Base-by-base conservation (phyloP, 2,113 vertebrate genomes). In the Nyctereutes procyonoides region DNA sequence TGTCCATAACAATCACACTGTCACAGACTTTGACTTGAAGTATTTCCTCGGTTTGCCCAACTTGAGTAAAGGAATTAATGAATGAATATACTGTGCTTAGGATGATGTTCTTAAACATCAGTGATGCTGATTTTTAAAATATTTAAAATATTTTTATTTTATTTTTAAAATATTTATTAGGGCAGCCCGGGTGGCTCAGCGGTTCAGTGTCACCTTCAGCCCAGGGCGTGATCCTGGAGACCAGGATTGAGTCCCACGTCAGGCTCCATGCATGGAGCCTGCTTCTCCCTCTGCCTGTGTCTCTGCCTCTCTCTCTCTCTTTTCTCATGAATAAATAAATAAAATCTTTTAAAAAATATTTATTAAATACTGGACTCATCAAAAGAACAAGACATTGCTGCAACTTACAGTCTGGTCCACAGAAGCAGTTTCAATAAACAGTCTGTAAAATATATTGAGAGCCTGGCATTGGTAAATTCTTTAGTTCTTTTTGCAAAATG, bases 71-170 rank as follows among this genome's bases (percentile, higher is more conserved):
- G 17, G 82, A 81, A 65, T 58, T 35, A 87, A 56, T 96, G n/a
- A 88, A 65, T 90, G 63, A 76, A 35, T 62, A 67, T 53, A 69
- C 38, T 65, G 11, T 91, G n/a, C 28, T 82, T 87, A 62, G 62
- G 67, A 69, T 88, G 22, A 65, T 73, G 32, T 35, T 74, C 26
- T 56, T 79, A 77, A 95, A 22, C 65, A 32, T 88, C 48, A 67
- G 38, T 80, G 83, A 77, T 97, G 67, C 53, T 76, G 58, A 90
- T 90, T 95, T 84, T 62, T n/a, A 89, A 91, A 73, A 69, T 83
- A 84, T 56, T 95, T 93, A 65, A 43, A 43, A 43, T 43, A 43
- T 43, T 43, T 43, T 43, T 7, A 43, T 43, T 43, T 43, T 43
- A 43, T 43, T 43, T 43, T 43, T 7, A 43, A 43, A 43, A 43